Evolutionary conservation across 2,113 vertebrate genomes (phyloP).

Genomic region (Dromiciops gliroides): DNA sequence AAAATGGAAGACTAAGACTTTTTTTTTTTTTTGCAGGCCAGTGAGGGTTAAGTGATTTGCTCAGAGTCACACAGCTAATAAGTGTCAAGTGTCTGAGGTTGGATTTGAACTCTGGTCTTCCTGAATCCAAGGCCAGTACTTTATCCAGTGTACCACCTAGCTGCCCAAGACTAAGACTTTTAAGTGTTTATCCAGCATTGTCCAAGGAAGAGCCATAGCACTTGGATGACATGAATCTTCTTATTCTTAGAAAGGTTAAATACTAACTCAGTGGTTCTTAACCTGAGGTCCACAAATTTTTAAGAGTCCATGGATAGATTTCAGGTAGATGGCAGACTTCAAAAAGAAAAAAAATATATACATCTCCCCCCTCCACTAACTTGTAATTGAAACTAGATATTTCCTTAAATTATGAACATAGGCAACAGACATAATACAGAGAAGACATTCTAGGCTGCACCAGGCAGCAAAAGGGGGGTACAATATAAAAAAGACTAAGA

Average conservation of each 20-base stretch:
- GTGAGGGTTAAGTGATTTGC: no score
- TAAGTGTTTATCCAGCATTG: not conserved
- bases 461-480: not conserved
- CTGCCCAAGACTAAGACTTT: not conserved
- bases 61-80: no score
- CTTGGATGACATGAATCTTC: not conserved
- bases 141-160: no score
- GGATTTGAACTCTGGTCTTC: no score
- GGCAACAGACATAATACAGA: no score
- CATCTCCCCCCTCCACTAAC: not conserved
- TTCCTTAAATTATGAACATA: not conserved
- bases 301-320: not conserved
- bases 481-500: not conserved
- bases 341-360: not conserved
- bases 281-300: not conserved
- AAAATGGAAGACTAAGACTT: not conserved
- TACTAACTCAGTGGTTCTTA: not conserved
- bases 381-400: not conserved
- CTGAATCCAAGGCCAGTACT: no score
- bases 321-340: not conserved
- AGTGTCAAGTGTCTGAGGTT: no score
- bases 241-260: not conserved
- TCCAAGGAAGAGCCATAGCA: not conserved
- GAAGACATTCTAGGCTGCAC: no score
- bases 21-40: no score